Conservation (phyloP, 2,113 vertebrate genomes). For the Vulpes vulpes region DNA sequence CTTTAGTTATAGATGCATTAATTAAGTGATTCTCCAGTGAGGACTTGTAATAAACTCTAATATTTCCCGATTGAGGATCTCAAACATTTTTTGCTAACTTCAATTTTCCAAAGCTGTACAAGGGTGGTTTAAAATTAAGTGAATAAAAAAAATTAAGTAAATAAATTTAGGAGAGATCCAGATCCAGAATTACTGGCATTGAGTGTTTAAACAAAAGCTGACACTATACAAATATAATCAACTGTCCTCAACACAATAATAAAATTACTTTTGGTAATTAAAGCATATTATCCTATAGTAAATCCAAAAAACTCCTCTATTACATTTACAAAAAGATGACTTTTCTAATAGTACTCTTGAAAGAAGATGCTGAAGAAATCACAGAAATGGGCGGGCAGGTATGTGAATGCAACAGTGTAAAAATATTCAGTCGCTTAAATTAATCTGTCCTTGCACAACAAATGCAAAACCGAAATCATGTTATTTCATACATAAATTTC, state of each 20-base stretch:
- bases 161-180: neutral
- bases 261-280: conserved; percentile 27
- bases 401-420: neutral
- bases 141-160: neutral
- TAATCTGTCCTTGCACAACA: neutral
- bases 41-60: conserved; percentile 3
- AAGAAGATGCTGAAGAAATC: conserved; percentile 31
- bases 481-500: conserved; percentile 36
- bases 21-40: conserved; percentile 59
- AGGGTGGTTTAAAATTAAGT: conserved; percentile 2
- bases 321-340: neutral
- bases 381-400: neutral
- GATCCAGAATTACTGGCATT: neutral
- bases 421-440: conserved; percentile 34
- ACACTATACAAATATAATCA: neutral
- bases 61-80: neutral
- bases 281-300: neutral
- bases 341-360: neutral
- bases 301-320: neutral
- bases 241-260: neutral
- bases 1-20: conserved; percentile 24
- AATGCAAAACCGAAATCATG: neutral
- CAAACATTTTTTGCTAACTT: conserved; percentile 40
- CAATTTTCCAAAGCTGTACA: neutral
- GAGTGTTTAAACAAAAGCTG: conserved; percentile 33